phyloP scores from a whole-genome alignment of 2,797 vertebrate genomes.

The Pangasius krempfi region DNA sequence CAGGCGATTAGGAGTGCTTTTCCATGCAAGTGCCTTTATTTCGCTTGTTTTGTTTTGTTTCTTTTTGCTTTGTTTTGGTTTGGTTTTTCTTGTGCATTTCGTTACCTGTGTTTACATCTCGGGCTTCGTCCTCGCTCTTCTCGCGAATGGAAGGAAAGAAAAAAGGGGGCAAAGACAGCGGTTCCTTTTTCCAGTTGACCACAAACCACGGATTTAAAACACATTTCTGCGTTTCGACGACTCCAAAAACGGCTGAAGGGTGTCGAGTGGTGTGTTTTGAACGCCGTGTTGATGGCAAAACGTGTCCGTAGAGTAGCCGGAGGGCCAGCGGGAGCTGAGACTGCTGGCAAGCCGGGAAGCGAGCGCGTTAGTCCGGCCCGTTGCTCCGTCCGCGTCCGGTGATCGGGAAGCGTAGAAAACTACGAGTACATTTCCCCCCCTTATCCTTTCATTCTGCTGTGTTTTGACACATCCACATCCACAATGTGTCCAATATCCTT shows the following conservation, averaged over 20 bases:
- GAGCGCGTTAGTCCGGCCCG: conserved; percentile 78
- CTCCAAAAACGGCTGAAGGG: conserved; percentile 59
- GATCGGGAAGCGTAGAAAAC: conserved; percentile 55
- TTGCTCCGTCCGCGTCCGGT: conserved; percentile 76
- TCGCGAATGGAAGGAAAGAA: conserved; percentile 76
- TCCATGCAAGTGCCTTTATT: conserved; percentile 71
- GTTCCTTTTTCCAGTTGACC: conserved; percentile 72
- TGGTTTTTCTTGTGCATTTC: conserved; percentile 53
- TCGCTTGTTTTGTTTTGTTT: conserved; percentile 38
- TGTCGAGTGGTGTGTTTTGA: conserved; percentile 64
- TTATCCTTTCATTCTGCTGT: conserved; percentile 58
- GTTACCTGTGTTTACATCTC: conserved; percentile 86
- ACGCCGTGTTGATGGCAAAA: not conserved
- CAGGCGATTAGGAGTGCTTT: conserved; percentile 70
- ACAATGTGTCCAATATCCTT: conserved; percentile 66
- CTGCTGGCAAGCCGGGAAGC: conserved; percentile 74
- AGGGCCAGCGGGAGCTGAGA: conserved; percentile 74
- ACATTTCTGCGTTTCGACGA: conserved; percentile 68
- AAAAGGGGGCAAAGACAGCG: conserved; percentile 68
- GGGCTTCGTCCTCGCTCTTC: conserved; percentile 76
- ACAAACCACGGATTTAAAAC: conserved; percentile 71
- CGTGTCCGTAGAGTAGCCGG: conserved; percentile 62
- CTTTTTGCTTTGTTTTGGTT: not conserved
- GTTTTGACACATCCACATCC: conserved; percentile 61
- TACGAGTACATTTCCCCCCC: conserved; percentile 15